Evolutionary conservation across 35 echinoderm and acorn worm genomes (phyloP), one percentile per base, ranked within the genome.

Genomic region (Stichopus chloronotus): DNA sequence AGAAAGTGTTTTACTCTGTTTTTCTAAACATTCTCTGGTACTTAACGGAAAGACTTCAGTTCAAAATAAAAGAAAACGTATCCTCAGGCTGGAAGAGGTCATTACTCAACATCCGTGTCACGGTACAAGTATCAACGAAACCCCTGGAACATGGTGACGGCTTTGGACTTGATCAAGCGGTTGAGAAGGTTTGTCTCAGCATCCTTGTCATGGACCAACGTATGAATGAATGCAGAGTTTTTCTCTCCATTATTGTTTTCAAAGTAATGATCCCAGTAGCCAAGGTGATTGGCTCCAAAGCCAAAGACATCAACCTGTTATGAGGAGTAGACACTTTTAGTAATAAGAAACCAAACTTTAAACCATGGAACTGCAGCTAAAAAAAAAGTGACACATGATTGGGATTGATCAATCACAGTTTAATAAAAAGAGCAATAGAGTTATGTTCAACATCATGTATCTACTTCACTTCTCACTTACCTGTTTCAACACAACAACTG

Each of bases 261-360:
- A 83, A 83, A 94, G 57, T 94, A 94, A 76, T 94, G 93, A 59
- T 94, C 93, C 93, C 93, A 94, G 57, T 90, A 80, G 19, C 93
- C 93, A 14, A 53, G 22, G 6, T 59, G 23, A 86, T 88, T 94
- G 19, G 93, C 84, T 6, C 93, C 93, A 65, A 89, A 94, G 14
- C 93, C 93, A 89, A 94, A 94, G 20, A 94, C 58, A 55, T 94
- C 80, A 12, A 94, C 93, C 93, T 94, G 87, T 25, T 8, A 87
- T 25, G 10, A 86, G 69, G 59, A 87, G 55, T 16, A 7, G 86
- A 20, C 23, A 78, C 7, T 58, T n/a, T 71, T 71, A 71, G 58
- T 1, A 43, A 88, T n/a, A 88, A 16, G 30, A n/a, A 19, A 59
- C 12, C 76, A 24, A 53, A 24, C 17, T 21, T 13, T 25, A 43